These are phyloP conservation scores for Petrocephalus microphthalmus DNA, from an alignment of 2,113 vertebrate species.

Conservation along the genomic window DNA sequence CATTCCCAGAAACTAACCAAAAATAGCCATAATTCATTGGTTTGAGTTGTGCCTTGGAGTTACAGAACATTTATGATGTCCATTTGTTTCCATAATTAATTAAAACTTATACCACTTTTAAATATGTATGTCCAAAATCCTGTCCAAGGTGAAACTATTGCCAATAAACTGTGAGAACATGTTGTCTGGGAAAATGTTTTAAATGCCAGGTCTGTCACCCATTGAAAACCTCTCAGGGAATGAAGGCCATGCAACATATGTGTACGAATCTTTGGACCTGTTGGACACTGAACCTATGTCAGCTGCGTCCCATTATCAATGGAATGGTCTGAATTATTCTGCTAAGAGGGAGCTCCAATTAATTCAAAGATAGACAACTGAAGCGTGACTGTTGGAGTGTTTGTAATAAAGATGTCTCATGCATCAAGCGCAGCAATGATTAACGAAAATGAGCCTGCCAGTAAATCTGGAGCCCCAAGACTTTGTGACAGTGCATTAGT, in stretches of 20 bases:
- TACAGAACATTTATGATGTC: not conserved
- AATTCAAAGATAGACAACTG: not conserved
- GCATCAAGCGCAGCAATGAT: not conserved
- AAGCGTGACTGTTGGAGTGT: not conserved
- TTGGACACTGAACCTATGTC: not conserved
- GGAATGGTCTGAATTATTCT: not conserved
- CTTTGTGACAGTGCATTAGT: not conserved
- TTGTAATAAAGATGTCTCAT: not conserved
- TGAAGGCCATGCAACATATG: not conserved
- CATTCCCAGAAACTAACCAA: not conserved
- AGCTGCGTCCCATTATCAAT: not conserved
- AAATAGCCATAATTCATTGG: not conserved
- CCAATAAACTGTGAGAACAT: not conserved
- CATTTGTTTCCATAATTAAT: not conserved
- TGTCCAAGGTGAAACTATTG: not conserved
- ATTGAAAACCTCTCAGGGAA: not conserved
- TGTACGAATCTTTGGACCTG: not conserved
- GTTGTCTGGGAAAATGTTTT: constrained; percentile 2
- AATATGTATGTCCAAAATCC: not conserved
- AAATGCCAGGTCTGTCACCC: not conserved
- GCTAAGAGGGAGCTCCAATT: not conserved
- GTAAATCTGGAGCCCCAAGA: not conserved
- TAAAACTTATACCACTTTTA: not conserved
- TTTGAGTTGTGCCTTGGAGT: not conserved
- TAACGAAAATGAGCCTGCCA: not conserved